A percentile compares a stretch with the other conserved stretches of the same genome.
Conservation (phyloP, 2,888 invertebrate species). For the Brenthis ino region DNA sequence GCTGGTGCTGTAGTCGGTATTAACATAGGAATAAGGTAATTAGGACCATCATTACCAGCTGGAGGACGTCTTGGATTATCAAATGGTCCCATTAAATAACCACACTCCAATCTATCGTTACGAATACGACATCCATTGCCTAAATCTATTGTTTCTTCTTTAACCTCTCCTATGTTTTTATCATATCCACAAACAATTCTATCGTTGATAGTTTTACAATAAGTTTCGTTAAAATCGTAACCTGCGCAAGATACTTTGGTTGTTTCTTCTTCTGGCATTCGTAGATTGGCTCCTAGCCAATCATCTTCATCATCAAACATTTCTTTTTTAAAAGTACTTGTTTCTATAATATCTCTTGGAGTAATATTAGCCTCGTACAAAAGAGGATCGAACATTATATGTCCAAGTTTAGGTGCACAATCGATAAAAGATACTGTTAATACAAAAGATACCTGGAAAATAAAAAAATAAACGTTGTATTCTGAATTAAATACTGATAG, state of each 20-base stretch:
- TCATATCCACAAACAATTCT: conserved; percentile 69
- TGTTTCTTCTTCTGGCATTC: conserved; percentile 11
- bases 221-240: conserved; percentile 57
- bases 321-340: conserved; percentile 1
- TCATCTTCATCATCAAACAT: not conserved
- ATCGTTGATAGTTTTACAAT: conserved; percentile 54
- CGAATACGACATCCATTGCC: conserved; percentile 58
- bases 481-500: conserved; percentile 45
- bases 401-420: conserved; percentile 55
- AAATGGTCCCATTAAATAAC: conserved; percentile 51
- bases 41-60: conserved; percentile 24
- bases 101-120: conserved; percentile 68
- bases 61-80: conserved; percentile 42
- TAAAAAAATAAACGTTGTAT: not conserved
- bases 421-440: conserved; percentile 30
- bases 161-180: conserved; percentile 53
- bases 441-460: conserved; percentile 18
- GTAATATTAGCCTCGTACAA: conserved; percentile 45
- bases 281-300: not conserved
- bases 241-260: conserved; percentile 43
- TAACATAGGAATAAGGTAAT: not conserved
- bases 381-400: conserved; percentile 49
- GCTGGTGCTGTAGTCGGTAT: not conserved
- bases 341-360: conserved; percentile 14
- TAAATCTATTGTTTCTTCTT: conserved; percentile 45